A percentile compares a stretch with the other conserved stretches of the same genome.
Conservation (phyloP, 2,797 vertebrate species). For the Phoebastria nigripes region DNA sequence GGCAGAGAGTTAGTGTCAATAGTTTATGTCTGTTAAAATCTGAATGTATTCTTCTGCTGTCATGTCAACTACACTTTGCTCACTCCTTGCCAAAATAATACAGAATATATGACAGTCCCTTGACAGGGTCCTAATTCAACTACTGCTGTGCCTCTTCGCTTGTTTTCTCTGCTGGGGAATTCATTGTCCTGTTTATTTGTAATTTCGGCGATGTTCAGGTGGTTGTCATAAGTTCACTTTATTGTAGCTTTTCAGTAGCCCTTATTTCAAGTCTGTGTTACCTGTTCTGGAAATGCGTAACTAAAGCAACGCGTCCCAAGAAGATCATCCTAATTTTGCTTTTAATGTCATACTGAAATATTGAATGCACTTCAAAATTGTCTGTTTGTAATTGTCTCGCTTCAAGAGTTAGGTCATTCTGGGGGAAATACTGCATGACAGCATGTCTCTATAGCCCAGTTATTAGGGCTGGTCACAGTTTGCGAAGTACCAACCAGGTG, state of each 20-base stretch:
- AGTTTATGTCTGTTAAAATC: background rate
- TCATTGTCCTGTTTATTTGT: background rate
- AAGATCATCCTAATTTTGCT: background rate
- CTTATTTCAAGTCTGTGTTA: background rate
- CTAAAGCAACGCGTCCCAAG: background rate
- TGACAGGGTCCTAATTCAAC: background rate
- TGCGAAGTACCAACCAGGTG: background rate
- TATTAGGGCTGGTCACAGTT: background rate
- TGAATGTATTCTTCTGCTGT: background rate
- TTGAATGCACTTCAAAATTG: background rate
- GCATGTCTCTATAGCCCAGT: accelerated
- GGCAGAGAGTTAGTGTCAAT: background rate
- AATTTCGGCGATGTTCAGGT: background rate
- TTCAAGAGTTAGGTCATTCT: background rate
- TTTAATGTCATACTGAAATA: background rate
- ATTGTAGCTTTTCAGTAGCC: background rate
- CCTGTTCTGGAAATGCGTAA: background rate
- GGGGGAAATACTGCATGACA: background rate
- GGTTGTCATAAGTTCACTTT: background rate
- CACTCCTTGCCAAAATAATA: background rate
- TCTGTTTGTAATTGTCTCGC: accelerated
- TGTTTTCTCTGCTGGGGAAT: background rate
- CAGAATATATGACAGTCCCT: background rate
- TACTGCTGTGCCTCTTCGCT: background rate
- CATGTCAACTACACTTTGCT: background rate